phyloP scores from a whole-genome alignment of 2,113 vertebrate species.

The Alligator mississippiensis region DNA sequence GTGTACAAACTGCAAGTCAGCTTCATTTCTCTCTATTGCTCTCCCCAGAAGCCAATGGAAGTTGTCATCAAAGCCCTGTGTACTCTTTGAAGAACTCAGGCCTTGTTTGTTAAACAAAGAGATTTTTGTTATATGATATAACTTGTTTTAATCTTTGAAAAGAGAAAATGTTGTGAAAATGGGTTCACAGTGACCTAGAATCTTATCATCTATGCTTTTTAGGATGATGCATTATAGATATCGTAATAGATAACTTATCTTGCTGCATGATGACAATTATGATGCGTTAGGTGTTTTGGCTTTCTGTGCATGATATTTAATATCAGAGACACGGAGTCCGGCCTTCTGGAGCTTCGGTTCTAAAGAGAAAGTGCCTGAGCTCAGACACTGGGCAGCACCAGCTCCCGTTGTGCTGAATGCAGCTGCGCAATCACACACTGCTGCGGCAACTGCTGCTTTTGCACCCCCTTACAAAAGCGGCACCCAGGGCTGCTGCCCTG shows the following conservation, averaged over 20 bases:
- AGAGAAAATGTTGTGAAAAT: background rate
- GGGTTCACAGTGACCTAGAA: background rate
- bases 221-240: background rate
- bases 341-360: background rate
- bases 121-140: background rate
- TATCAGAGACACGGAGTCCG: background rate
- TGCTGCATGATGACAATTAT: background rate
- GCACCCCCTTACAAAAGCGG: too few relatives aligned
- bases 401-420: background rate
- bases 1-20: background rate
- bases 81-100: background rate
- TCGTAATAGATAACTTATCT: background rate
- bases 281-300: background rate
- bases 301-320: background rate
- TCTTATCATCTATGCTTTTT: background rate
- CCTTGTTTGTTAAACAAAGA: background rate
- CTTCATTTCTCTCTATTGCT: background rate
- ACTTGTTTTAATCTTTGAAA: background rate
- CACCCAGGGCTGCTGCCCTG: too few relatives aligned
- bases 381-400: background rate
- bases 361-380: background rate
- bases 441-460: too few relatives aligned
- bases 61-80: background rate
- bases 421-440: too few relatives aligned
- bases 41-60: background rate